Evolutionary conservation across 1,140 invertebrate species (phyloP), one percentile per base, ranked within the genome.

Genomic region (Asbolus verrucosus): DNA sequence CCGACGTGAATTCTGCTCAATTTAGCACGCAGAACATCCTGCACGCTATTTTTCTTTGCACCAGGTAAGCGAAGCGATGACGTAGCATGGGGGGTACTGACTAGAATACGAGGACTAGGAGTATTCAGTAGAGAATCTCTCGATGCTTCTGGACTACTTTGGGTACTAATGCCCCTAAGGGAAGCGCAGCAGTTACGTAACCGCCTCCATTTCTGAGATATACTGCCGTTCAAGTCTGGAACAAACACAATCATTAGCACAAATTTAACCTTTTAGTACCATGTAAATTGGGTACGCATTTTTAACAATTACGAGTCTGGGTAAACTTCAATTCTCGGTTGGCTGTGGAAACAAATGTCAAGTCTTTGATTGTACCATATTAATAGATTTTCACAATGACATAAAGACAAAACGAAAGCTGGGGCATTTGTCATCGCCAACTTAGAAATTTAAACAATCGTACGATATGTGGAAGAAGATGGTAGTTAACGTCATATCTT

Each of bases 211-310:
- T 89, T 84, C 79, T 91, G 89, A 24, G 89, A 89, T 71, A 91
- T 85, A 78, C 88, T 91, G 71, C 89, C 89, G 78, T 91, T 91
- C 89, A 90, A 83, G 80, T 91, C 90, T 91, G 85, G 63, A 87
- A n/a, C n/a, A n/a, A n/a, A n/a, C n/a, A n/a, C n/a, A n/a, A n/a
- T n/a, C n/a, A n/a, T n/a, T n/a, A n/a, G n/a, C n/a, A n/a, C n/a
- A n/a, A n/a, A n/a, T n/a, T n/a, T n/a, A n/a, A n/a, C n/a, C n/a
- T n/a, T n/a, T n/a, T n/a, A n/a, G n/a, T n/a, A n/a, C n/a, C n/a
- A n/a, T n/a, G n/a, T n/a, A n/a, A n/a, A n/a, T n/a, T n/a, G n/a
- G n/a, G n/a, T n/a, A n/a, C n/a, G n/a, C n/a, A n/a, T n/a, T n/a
- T n/a, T n/a, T n/a, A n/a, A n/a, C n/a, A n/a, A n/a, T n/a, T n/a